phyloP scores from a whole-genome alignment of 2,113 vertebrate genomes.

The Cyanistes caeruleus region DNA sequence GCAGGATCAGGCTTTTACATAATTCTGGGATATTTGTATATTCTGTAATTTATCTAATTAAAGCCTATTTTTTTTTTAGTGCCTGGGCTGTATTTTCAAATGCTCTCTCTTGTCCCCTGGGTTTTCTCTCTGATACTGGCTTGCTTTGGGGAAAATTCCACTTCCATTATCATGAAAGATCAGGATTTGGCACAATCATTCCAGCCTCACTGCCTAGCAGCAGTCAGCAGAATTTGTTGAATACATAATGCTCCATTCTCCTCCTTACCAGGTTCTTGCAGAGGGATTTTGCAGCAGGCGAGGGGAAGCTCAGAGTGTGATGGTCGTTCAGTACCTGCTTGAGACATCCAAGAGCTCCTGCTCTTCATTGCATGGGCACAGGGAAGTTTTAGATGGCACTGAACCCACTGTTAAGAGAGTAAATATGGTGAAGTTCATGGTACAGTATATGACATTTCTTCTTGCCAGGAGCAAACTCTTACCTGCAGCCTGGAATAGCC shows the following conservation, averaged over 20 bases:
- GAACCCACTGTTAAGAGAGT: background rate
- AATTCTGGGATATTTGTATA: background rate
- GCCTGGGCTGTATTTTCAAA: background rate
- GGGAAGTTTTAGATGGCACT: background rate
- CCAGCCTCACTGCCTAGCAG: slow-evolving; percentile 35
- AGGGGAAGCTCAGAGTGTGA: background rate
- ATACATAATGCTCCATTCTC: slow-evolving; percentile 39
- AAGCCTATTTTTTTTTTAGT: background rate
- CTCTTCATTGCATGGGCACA: background rate
- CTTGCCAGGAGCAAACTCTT: slow-evolving; percentile 2
- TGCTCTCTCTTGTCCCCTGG: background rate
- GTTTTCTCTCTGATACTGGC: background rate
- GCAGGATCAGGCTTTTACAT: slow-evolving; percentile 6
- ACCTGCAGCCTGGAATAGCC: background rate
- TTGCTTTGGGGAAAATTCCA: slow-evolving; percentile 37
- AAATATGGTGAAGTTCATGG: background rate
- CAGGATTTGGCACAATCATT: slow-evolving; percentile 34
- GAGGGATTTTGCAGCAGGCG: background rate
- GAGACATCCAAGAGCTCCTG: background rate
- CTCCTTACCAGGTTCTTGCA: background rate
- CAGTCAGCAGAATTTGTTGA: slow-evolving; percentile 56
- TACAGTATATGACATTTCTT: background rate
- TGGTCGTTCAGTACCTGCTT: background rate
- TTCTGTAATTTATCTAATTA: background rate
- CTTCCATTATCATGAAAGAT: background rate